Base-by-base conservation (phyloP, 2,797 vertebrate species). In the Neostethus bicornis region DNA sequence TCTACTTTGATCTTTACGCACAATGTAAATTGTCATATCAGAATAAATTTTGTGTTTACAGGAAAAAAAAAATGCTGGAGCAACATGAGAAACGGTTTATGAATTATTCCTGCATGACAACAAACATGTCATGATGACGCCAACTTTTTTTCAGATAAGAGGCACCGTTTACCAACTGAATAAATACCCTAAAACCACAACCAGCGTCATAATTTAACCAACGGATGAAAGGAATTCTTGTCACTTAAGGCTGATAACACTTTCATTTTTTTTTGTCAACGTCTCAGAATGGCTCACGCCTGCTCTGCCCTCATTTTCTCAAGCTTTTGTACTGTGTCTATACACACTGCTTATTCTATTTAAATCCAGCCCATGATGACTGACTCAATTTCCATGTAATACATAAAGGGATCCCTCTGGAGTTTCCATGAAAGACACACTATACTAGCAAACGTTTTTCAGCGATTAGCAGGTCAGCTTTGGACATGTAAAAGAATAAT, bases 241-340 rank as follows among this genome's bases (percentile, higher is more conserved):
- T 68, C 57, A 62, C 51, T 72, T 60, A 47, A 1, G 12, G 49
- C 44, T 82, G 61, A 80, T 77, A 72, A 79, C 53, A 70, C 25
- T 74, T 58, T 70, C 57, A 67, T 17, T 17, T 5, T 42, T 17
- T 17, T 5, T 42, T 48, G 54, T 31, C 23, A 44, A 54, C 24
- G 25, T 51, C 50, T 63, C 49, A 49, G 60, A 68, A 52, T 38
- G 20, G 5, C 52, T 61, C 49, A 1, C 21, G 42, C 14, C 23
- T 9, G 39, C 48, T 25, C 11, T 2, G 17, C 21, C 38, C 41
- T 31, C 67, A 46, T 26, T 54, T 28, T 34, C 31, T 17, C 58
- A 24, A 51, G 51, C 48, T 31, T 58, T 34, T n/a, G 41, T 23
- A 23, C 20, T 4, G 0, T n/a, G 1, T 3, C 57, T 9, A 11